Evolutionary conservation across 2,113 vertebrate species (phyloP), one percentile per base, ranked within the genome.

Genomic region (Eudyptes chrysolophus): DNA sequence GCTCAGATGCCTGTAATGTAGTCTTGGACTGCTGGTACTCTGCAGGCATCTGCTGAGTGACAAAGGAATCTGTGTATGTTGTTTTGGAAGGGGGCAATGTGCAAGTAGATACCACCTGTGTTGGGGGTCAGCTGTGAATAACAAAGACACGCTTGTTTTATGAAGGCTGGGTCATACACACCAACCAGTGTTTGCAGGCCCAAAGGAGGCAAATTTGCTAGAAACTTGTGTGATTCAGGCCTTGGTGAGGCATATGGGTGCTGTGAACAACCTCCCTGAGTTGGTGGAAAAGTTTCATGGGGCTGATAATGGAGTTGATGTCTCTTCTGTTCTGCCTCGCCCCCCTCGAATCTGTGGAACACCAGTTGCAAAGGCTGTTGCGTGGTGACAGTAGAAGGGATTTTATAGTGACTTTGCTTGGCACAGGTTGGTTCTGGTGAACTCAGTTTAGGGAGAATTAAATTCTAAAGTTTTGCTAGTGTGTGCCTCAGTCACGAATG

Each of bases 401-500:
- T 29, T 87, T 85, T 69, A 42, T 0, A 11, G 32, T 24, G 29
- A 26, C 27, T 57, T 72, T 42, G 10, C 20, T 79, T 58, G 58
- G 87, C 42, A 30, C 10, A 12, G 51, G 4, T 27, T 52, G 36
- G 48, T 77, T 68, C 68, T 62, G 36, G 5, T 44, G 42, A 84
- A 7, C 11, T 46, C 29, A 5, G 16, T 54, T 85, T 6, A 60
- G 20, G 34, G 61, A 88, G 82, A 68, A 11, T 15, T 24, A 60
- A 85, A 79, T 25, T 60, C 4, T 26, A 1, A 34, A 68, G 24
- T 62, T 84, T 60, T 64, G n/a, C 60, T 58, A 5, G 13, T 5
- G 20, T 71, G 38, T 4, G 3, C 42, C 24, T 57, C 19, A 3
- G 20, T 7, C 29, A 18, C 2, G 10, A 61, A 15, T 0, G 1